These are phyloP conservation scores for Homarus gammarus DNA, from an alignment of 2,888 invertebrate genomes.

Conservation along the genomic window DNA sequence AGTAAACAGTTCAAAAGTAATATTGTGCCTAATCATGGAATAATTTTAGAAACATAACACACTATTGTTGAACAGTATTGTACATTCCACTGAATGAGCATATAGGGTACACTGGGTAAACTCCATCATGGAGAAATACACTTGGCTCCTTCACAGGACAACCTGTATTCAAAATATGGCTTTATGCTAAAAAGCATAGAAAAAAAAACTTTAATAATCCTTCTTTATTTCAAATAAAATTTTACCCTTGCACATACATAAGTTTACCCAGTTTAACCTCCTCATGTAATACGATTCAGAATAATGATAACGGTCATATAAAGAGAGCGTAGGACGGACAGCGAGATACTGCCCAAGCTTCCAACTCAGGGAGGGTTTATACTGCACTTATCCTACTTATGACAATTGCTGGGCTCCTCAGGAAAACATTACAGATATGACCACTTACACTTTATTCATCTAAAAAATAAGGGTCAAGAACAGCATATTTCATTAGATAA, in stretches of 20 bases:
- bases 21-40: constrained; percentile 73
- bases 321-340: constrained; percentile 72
- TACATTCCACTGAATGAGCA: constrained; percentile 73
- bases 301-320: constrained; percentile 69
- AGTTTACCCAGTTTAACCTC: constrained; percentile 45
- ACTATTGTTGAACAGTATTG: constrained; percentile 67
- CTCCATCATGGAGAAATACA: constrained; percentile 5
- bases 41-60: constrained; percentile 71
- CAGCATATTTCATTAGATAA: constrained; percentile 32
- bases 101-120: constrained; percentile 48
- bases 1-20: constrained; percentile 65
- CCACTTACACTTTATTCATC: constrained; percentile 46
- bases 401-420: constrained; percentile 62
- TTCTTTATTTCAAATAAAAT: not conserved
- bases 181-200: not conserved
- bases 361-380: constrained; percentile 73
- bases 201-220: not conserved
- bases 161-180: not conserved
- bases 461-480: constrained; percentile 29
- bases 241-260: constrained; percentile 2
- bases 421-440: constrained; percentile 39
- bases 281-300: constrained; percentile 65
- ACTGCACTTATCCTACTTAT: constrained; percentile 65
- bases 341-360: constrained; percentile 68
- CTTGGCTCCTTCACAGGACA: not conserved